Percentiles rank a stretch among this genome's conserved stretches.
These are phyloP conservation scores for Sebastes dallii DNA, from an alignment of 2,797 vertebrate genomes.

Conservation along the genomic window DNA sequence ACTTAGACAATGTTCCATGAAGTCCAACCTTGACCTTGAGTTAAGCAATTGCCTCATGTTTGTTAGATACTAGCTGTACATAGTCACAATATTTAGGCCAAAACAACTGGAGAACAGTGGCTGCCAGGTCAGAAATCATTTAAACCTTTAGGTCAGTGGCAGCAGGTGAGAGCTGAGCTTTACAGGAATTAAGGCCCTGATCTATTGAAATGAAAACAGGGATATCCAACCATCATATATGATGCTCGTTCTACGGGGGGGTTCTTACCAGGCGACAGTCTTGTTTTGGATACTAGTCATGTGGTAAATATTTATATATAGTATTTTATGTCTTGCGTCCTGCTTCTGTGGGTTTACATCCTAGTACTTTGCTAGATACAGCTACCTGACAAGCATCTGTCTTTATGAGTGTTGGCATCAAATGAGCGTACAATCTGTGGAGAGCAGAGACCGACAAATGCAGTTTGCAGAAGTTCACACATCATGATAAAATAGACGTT, in stretches of 20 bases:
- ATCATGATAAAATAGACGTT: neutral
- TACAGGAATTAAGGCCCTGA: neutral
- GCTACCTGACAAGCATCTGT: slow-evolving; percentile 1
- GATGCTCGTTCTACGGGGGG: neutral
- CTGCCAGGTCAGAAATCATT: neutral
- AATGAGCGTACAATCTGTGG: neutral
- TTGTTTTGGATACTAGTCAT: neutral
- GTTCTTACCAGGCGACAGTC: neutral
- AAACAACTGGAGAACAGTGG: neutral
- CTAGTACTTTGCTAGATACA: neutral
- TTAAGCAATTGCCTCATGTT: neutral
- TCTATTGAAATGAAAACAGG: neutral
- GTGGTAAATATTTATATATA: neutral
- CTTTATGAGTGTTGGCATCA: slow-evolving; percentile 11
- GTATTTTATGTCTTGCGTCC: neutral
- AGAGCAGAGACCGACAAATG: slow-evolving; percentile 9
- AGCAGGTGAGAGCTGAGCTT: neutral
- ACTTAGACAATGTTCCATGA: neutral
- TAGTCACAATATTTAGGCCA: neutral
- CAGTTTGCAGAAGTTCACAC: neutral
- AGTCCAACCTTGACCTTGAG: neutral
- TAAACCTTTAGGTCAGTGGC: neutral
- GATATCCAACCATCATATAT: neutral
- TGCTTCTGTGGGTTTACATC: neutral
- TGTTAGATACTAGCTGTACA: neutral